Percentiles rank a stretch among this genome's conserved stretches.
Evolutionary conservation across 2,113 vertebrate genomes (phyloP).

Genomic region (Potamarius usumacintae): DNA sequence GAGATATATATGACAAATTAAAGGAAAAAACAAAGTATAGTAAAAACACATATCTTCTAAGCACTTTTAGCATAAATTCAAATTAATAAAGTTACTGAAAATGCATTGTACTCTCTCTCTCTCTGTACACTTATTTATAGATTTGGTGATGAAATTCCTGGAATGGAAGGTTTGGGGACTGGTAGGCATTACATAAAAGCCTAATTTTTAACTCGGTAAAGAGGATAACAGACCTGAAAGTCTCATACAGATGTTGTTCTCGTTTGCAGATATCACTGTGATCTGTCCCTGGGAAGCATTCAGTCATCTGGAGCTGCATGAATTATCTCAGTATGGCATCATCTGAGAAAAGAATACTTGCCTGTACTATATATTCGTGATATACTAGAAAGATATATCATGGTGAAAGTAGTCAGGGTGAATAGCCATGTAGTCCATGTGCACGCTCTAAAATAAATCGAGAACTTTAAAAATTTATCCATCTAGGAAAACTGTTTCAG

Average conservation of each 20-base stretch:
- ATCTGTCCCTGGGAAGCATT: conserved; percentile 94
- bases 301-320: conserved; percentile 89
- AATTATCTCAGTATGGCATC: conserved; percentile 87
- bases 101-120: background rate
- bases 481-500: background rate
- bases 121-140: conserved; percentile 59
- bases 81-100: background rate
- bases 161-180: conserved; percentile 88
- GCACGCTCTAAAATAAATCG: background rate
- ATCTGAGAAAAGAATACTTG: conserved; percentile 67
- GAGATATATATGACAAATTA: background rate
- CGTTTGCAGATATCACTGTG: conserved; percentile 81
- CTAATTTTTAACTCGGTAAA: background rate
- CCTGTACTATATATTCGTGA: background rate
- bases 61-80: background rate
- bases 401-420: background rate
- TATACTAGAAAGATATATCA: background rate
- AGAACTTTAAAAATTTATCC: background rate
- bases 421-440: background rate
- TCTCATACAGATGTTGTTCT: conserved; percentile 1
- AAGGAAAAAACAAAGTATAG: background rate
- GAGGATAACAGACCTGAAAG: background rate
- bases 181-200: conserved; percentile 65
- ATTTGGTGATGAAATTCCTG: conserved; percentile 88
- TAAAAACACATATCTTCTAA: background rate